Evolutionary conservation across 1,140 invertebrate species (phyloP), one percentile per base, ranked within the genome.

Genomic region (Cydia fagiglandana): DNA sequence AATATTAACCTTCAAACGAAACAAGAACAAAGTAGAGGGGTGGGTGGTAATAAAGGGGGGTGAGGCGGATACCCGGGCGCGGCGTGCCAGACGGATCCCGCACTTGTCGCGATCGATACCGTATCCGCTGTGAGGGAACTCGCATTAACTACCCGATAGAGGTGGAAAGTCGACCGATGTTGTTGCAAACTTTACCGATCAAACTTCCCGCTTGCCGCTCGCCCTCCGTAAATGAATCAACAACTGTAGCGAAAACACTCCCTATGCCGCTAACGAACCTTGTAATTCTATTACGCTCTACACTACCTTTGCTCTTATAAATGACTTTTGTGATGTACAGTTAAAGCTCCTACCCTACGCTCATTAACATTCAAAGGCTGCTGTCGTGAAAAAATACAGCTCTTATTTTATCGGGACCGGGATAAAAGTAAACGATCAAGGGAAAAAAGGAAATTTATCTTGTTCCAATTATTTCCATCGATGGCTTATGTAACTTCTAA

Each of bases 1-100:
- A 88, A 90, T 87, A 90, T 91, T 92, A 92, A 92, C 91, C 89
- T 91, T 92, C 88, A 92, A 91, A 92, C 86, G 88, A 89, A 92
- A 91, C 87, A 90, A 89, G 89, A 91, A 89, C 88, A 88, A 90
- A 91, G 89, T 91, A 86, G 84, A 83, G 85, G 88, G 87, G 66
- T 68, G 88, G 84, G 86, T 83, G 83, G 86, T 86, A 87, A 83
- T 87, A 84, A 81, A 30, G 50, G 41, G 56, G 78, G 81, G 78
- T 80, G 79, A 79, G 77, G 83, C 75, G 81, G 82, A 81, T 84
- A 81, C 88, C 83, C 83, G 85, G 83, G 83, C 79, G 78, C 80
- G 83, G 83, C 79, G 78, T 80, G 86, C 91, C 89, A 91, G 90
- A 91, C 90, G 87, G 86, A 86, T 89, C 86, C 87, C 84, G 85